Conservation (phyloP, 2,113 vertebrate species). For the Anser cygnoides region DNA sequence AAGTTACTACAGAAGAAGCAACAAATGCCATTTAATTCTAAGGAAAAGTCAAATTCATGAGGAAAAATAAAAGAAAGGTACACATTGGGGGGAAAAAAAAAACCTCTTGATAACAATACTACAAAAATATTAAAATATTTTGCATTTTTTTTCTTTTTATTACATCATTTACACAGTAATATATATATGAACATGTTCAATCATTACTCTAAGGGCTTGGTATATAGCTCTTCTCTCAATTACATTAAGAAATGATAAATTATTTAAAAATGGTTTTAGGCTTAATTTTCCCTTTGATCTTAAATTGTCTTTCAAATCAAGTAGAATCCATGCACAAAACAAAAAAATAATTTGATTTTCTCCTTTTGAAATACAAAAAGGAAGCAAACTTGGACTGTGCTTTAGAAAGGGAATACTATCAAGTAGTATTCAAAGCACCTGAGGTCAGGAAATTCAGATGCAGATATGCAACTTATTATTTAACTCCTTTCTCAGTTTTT, state of each 20-base stretch:
- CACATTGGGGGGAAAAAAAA: neutral
- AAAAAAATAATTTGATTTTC: neutral
- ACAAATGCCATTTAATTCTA: neutral
- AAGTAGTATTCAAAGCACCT: neutral
- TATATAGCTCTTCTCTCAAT: neutral
- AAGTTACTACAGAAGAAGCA: neutral
- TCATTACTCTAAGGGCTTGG: neutral
- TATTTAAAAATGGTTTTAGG: slow-evolving; percentile 51
- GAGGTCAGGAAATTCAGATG: neutral
- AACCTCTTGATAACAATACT: neutral
- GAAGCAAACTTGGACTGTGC: neutral
- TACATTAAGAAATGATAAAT: slow-evolving; percentile 5
- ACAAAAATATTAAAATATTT: neutral
- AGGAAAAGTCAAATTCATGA: neutral
- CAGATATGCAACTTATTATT: neutral
- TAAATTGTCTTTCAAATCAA: slow-evolving; percentile 43
- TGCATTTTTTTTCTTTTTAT: neutral
- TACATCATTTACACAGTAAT: neutral
- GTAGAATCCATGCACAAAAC: slow-evolving; percentile 26
- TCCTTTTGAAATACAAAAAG: neutral
- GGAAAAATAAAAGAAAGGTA: neutral
- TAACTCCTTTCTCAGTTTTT: neutral
- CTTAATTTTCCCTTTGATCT: slow-evolving; percentile 41
- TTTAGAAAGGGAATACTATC: neutral
- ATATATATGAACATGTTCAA: neutral